Base-by-base conservation (phyloP, 2,113 vertebrate genomes). In the Myotis brandtii region DNA sequence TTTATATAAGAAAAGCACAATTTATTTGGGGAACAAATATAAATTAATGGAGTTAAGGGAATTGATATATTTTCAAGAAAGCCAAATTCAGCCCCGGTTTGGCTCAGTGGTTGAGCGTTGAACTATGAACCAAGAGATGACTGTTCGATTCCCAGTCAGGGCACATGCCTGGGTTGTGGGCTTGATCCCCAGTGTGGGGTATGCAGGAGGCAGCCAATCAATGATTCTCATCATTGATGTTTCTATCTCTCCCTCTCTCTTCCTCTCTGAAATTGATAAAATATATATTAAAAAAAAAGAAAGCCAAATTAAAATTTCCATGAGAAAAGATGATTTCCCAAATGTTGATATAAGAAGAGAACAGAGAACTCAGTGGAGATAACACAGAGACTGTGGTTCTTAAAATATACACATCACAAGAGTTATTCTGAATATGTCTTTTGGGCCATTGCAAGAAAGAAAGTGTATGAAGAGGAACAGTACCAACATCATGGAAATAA, bases 11-110 rank as follows among this genome's bases (percentile, higher is more conserved):
- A 56, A 88, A 77, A 93, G 21, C 20, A 92, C 20, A 52, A 70
- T 54, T 92, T 90, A 95, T 59, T 87, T 69, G 16, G 62, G 40
- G 94, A 91, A 93, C 81, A 96, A 79, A 92, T 83, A 52, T 95
- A 75, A 95, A 88, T 82, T 82, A 92, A 66, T 18, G 30, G 77
- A 89, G 37, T 46, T 32, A 50, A 66, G 40, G 25, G 81, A 91
- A 86, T 0, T 5, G 8, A 82, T 54, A 46, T 48, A 90, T 85
- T 64, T 94, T 72, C 9, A 30, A 46, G 69, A 62, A 62, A 27
- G 25, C 21, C 59, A 62, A 62, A 62, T 27, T 25, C 4, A 62
- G 59, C 59, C 59, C 56, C 4, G 25, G 25, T 62, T 62, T 62
- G 59, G 59, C 25, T 62, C 59, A 62, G 59, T 62, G 59, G 25